A percentile compares a stretch with the other conserved stretches of the same genome.
Evolutionary conservation across 2,113 vertebrate genomes (phyloP).

Genomic region (Otis tarda): DNA sequence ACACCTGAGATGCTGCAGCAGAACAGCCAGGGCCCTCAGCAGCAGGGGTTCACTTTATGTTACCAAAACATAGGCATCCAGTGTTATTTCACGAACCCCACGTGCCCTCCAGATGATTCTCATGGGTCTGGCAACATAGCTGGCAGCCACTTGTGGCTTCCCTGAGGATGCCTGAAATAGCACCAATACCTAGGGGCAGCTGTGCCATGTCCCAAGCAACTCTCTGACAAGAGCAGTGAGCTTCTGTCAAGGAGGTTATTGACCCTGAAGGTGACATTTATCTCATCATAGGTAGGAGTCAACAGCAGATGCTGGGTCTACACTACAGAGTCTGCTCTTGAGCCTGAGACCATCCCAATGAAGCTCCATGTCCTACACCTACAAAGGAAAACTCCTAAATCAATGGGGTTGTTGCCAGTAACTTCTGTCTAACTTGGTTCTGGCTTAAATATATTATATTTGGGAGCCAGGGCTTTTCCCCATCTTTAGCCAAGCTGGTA

Average conservation of each 20-base stretch:
- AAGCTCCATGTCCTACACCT: background rate
- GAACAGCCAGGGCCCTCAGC: background rate
- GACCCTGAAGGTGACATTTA: background rate
- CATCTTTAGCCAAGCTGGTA: background rate
- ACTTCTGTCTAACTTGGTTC: background rate
- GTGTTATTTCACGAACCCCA: background rate
- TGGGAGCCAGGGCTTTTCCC: background rate
- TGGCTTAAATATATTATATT: background rate
- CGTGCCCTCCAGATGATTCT: background rate
- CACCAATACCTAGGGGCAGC: background rate
- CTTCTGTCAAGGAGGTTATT: background rate
- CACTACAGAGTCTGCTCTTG: background rate
- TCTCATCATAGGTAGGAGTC: background rate
- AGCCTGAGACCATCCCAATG: background rate
- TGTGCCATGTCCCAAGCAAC: background rate
- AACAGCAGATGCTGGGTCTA: rapidly evolving
- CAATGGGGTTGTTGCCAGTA: background rate
- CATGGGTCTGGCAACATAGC: background rate
- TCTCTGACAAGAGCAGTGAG: background rate
- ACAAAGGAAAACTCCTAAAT: background rate
- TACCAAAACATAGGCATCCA: background rate
- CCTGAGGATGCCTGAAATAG: background rate
- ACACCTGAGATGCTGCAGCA: background rate
- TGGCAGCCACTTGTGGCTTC: background rate
- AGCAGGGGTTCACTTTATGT: background rate